These are phyloP conservation scores for Pollenia angustigena DNA, from an alignment of 2,888 invertebrate species.

Conservation along the genomic window DNA sequence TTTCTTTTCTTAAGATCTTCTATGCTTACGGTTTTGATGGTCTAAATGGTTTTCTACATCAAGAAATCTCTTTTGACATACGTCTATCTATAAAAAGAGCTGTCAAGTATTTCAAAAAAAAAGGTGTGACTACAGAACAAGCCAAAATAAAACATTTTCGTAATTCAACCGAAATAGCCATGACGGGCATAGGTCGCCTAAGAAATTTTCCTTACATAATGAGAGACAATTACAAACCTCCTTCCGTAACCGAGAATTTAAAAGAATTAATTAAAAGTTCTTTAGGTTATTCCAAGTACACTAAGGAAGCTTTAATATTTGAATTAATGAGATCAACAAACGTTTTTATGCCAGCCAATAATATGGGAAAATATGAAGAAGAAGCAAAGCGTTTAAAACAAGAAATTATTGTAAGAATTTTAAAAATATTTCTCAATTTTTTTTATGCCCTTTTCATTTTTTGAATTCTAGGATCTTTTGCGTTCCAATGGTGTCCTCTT, in stretches of 20 bases:
- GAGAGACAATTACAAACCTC: neutral
- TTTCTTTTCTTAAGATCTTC: constrained; percentile 69
- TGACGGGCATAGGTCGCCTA: constrained; percentile 75
- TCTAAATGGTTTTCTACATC: constrained; percentile 76
- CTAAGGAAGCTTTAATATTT: constrained; percentile 78
- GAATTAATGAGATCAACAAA: constrained; percentile 78
- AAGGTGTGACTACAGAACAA: constrained; percentile 74
- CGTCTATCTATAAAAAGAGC: constrained; percentile 77
- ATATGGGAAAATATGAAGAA: constrained; percentile 74
- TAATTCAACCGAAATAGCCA: constrained; percentile 77
- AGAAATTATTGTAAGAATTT: constrained; percentile 71
- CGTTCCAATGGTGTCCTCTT: constrained; percentile 89
- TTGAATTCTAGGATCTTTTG: constrained; percentile 84
- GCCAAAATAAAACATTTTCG: constrained; percentile 73
- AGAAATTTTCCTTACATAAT: constrained; percentile 74
- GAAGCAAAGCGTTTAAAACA: constrained; percentile 73
- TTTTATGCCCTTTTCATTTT: neutral
- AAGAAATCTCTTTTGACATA: constrained; percentile 76
- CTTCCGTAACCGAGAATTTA: constrained; percentile 33
- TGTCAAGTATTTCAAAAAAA: constrained; percentile 75
- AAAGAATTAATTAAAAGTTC: constrained; percentile 72
- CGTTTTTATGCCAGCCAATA: constrained; percentile 76
- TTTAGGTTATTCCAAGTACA: constrained; percentile 76
- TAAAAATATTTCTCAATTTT: too few relatives aligned
- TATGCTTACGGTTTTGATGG: constrained; percentile 77